Evolutionary conservation across 2,797 vertebrate species (phyloP).

Genomic region (Arnoldichthys spilopterus): DNA sequence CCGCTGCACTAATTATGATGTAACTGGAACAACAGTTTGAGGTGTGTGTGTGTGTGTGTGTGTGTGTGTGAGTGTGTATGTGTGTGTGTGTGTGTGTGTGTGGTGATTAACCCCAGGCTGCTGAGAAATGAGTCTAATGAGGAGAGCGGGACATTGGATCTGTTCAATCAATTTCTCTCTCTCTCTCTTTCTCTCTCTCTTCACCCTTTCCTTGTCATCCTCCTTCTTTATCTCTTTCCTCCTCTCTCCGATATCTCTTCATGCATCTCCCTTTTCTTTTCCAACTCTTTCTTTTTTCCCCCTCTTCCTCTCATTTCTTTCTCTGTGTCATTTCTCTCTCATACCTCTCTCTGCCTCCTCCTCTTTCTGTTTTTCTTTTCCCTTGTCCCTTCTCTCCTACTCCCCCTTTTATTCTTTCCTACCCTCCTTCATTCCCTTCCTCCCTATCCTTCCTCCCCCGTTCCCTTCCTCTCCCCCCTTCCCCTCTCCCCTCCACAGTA

Average conservation of each 20-base stretch:
- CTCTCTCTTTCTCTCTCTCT: constrained; percentile 41
- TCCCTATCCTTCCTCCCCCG: not conserved
- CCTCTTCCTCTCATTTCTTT: not conserved
- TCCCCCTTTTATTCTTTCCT: not conserved
- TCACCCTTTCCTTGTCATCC: not conserved
- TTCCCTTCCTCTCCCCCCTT: constrained; percentile 28
- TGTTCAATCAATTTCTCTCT: constrained; percentile 86
- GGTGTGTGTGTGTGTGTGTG: constrained; percentile 42
- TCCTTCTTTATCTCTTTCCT: not conserved
- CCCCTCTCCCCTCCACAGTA: constrained; percentile 67
- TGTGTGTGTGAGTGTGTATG: constrained; percentile 14
- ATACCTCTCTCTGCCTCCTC: constrained; percentile 39
- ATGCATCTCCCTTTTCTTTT: not conserved
- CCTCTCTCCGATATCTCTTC: not conserved
- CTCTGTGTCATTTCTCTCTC: too few relatives aligned
- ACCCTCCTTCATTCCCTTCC: not conserved
- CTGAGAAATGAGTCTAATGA: constrained; percentile 89
- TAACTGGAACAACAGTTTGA: constrained; percentile 88
- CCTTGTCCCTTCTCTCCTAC: not conserved
- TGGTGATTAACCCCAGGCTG: constrained; percentile 92
- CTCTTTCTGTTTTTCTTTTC: not conserved
- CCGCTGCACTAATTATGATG: constrained; percentile 90
- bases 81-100: constrained; percentile 59
- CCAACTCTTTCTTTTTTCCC: not conserved
- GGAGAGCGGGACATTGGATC: constrained; percentile 85